phyloP scores from a whole-genome alignment of 2,113 vertebrate species.

The Corythoichthys haematopterus region DNA sequence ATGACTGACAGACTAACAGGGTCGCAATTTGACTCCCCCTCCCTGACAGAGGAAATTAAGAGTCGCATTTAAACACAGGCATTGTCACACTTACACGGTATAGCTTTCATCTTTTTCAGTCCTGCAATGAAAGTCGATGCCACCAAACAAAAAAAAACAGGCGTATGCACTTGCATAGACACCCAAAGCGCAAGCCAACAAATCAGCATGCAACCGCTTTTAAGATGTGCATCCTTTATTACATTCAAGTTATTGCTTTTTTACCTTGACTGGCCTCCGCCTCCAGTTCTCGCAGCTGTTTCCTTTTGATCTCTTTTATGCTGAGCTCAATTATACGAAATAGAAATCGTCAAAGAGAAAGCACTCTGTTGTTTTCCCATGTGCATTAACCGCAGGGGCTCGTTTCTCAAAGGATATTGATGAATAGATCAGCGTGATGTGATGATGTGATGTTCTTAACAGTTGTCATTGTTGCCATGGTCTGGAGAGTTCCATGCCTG shows the following conservation, averaged over 20 bases:
- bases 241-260: slow-evolving; percentile 43
- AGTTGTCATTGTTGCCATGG: slow-evolving; percentile 35
- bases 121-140: slow-evolving; percentile 20
- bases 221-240: slow-evolving; percentile 37
- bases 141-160: not conserved
- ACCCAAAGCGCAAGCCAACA: slow-evolving; percentile 24
- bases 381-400: not conserved
- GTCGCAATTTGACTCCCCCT: slow-evolving; percentile 37
- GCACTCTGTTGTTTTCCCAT: slow-evolving; percentile 15
- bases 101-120: slow-evolving; percentile 35
- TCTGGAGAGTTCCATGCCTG: slow-evolving; percentile 34
- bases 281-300: slow-evolving; percentile 5
- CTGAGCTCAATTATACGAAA: slow-evolving; percentile 21
- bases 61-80: slow-evolving; percentile 49
- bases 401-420: slow-evolving; percentile 20
- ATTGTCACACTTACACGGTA: slow-evolving; percentile 28
- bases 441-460: slow-evolving; percentile 44
- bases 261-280: slow-evolving; percentile 13
- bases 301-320: slow-evolving; percentile 35
- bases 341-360: slow-evolving; percentile 5
- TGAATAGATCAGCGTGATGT: slow-evolving; percentile 43
- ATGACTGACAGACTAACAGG: slow-evolving; percentile 53
- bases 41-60: slow-evolving; percentile 43
- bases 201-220: slow-evolving; percentile 34
- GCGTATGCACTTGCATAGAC: slow-evolving; percentile 6